Conservation (phyloP, 2,797 vertebrate species). For the Setipinna tenuifilis region DNA sequence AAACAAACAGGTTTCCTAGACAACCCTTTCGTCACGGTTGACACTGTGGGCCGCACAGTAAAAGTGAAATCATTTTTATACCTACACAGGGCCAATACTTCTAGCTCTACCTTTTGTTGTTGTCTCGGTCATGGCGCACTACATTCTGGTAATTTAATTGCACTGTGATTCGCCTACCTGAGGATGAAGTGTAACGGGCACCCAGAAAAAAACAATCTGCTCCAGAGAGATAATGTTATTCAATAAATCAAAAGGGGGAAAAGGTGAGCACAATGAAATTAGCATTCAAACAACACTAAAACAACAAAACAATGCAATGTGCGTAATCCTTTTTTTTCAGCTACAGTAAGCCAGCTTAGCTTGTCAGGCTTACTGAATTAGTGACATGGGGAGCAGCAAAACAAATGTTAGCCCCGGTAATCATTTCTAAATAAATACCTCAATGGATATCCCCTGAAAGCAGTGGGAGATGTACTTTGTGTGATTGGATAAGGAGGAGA, state of each 20-base stretch:
- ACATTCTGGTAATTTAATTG: neutral
- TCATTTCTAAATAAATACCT: constrained; percentile 25
- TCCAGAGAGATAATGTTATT: neutral
- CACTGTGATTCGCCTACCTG: neutral
- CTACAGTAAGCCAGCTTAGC: constrained; percentile 18
- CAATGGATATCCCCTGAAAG: constrained; percentile 5
- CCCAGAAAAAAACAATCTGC: neutral
- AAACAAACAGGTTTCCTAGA: neutral
- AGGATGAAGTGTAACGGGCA: neutral
- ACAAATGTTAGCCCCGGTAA: constrained; percentile 20
- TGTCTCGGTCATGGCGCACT: neutral
- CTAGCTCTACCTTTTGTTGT: neutral
- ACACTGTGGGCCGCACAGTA: neutral
- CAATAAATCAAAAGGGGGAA: neutral
- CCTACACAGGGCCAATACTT: neutral
- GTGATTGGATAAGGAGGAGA: constrained; percentile 46
- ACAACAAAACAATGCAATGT: constrained; percentile 7
- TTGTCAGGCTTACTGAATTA: constrained; percentile 11
- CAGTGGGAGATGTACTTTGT: constrained; percentile 32
- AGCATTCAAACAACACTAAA: neutral
- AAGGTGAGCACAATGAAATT: constrained; percentile 3
- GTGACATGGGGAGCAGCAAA: neutral
- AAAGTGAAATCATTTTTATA: neutral
- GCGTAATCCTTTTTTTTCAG: constrained; percentile 13
- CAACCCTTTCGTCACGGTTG: neutral